A percentile compares a stretch with the other conserved stretches of the same genome.
These are phyloP conservation scores for Typhlomys cinereus DNA, from an alignment of 2,113 vertebrate species.

Conservation along the genomic window DNA sequence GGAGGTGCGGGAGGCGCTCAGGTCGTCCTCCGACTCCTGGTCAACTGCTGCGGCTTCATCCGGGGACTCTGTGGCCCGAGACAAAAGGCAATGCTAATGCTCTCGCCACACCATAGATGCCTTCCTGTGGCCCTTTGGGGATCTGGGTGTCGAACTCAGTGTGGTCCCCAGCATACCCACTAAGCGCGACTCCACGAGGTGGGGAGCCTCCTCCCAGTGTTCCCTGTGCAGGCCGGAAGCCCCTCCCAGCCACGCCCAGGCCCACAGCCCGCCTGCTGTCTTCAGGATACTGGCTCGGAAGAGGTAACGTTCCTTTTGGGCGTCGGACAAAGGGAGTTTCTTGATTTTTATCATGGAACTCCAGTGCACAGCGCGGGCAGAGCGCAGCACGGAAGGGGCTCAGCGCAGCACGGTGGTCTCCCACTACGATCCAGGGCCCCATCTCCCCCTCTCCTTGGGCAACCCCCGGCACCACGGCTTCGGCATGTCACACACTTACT, in stretches of 20 bases:
- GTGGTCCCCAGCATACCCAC: background rate
- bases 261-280: background rate
- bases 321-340: background rate
- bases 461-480: background rate
- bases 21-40: slow-evolving; percentile 97
- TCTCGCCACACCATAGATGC: background rate
- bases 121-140: background rate
- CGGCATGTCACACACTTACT: slow-evolving; percentile 88
- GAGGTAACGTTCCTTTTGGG: background rate
- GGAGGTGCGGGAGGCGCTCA: slow-evolving; percentile 90
- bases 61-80: slow-evolving; percentile 89
- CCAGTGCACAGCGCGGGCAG: background rate
- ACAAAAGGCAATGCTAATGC: slow-evolving; percentile 65
- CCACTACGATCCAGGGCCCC: background rate
- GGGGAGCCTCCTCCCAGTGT: too few species aligned
- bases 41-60: slow-evolving; percentile 91
- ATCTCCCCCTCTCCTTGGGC: too few species aligned
- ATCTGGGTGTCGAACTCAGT: background rate
- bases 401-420: background rate
- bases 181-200: background rate
- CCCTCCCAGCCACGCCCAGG: rapidly evolving
- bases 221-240: too few species aligned
- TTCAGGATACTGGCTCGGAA: background rate
- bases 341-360: background rate
- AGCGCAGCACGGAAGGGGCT: background rate